These are phyloP conservation scores for Bergia puertoricense DNA, from an alignment of 92 coral and sea anemone genomes.

Conservation along the genomic window DNA sequence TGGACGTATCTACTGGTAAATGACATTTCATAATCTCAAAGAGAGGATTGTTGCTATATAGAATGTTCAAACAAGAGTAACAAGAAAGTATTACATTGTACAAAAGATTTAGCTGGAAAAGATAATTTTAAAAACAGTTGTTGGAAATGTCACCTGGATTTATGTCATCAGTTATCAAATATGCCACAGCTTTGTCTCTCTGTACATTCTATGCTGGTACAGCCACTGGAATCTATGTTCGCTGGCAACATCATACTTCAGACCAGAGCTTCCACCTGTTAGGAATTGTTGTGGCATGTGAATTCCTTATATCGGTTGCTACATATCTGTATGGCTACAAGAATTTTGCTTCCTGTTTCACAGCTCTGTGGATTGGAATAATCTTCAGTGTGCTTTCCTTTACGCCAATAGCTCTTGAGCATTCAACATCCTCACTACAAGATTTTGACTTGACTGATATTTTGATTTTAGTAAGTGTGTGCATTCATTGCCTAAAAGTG, in stretches of 20 bases:
- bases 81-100: not conserved
- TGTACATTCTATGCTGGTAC: constrained; percentile 79
- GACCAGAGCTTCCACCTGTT: constrained; percentile 84
- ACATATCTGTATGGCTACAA: constrained; percentile 78
- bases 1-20: too few relatives aligned
- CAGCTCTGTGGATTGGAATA: constrained; percentile 91
- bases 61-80: not conserved
- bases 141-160: constrained; percentile 50
- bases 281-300: constrained; percentile 75
- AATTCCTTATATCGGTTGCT: constrained; percentile 76
- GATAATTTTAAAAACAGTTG: not conserved
- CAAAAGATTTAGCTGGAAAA: not conserved
- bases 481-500: constrained; percentile 66
- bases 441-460: constrained; percentile 93
- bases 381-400: constrained; percentile 92
- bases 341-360: constrained; percentile 76
- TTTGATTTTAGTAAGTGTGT: constrained; percentile 77
- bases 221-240: constrained; percentile 80
- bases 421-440: constrained; percentile 75
- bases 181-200: constrained; percentile 64
- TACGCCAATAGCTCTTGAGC: constrained; percentile 94
- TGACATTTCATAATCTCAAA: too few relatives aligned
- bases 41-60: too few relatives aligned
- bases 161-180: constrained; percentile 55
- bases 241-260: constrained; percentile 91